Evolutionary conservation across 2,113 vertebrate species (phyloP).

Genomic region (Polyodon spathula): DNA sequence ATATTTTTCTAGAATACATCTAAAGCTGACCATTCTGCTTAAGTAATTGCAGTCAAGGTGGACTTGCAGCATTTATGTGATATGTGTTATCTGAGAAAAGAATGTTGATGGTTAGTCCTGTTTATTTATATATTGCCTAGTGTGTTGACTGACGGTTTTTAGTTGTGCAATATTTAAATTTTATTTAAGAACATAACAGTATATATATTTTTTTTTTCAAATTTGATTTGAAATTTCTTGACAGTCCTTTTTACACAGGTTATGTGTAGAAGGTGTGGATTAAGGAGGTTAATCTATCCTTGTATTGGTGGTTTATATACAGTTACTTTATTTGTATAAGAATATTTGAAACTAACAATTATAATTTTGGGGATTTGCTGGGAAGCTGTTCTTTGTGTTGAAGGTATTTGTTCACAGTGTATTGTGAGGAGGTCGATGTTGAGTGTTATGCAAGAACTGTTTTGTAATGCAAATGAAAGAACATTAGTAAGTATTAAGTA

Average conservation of each 20-base stretch:
- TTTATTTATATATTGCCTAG: slow-evolving; percentile 46
- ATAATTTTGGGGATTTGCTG: slow-evolving; percentile 45
- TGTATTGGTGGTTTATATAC: slow-evolving; percentile 56
- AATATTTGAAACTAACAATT: slow-evolving; percentile 51
- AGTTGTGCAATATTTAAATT: slow-evolving; percentile 70
- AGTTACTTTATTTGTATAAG: slow-evolving; percentile 67
- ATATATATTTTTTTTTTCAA: slow-evolving; percentile 32
- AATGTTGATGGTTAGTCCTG: slow-evolving; percentile 30
- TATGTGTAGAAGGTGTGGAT: slow-evolving; percentile 17
- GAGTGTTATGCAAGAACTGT: slow-evolving; percentile 46
- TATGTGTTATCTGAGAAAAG: slow-evolving; percentile 19
- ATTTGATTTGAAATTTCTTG: slow-evolving; percentile 39
- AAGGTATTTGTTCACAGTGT: slow-evolving; percentile 46
- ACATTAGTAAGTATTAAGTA: slow-evolving; percentile 45
- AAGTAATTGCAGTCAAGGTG: slow-evolving; percentile 9
- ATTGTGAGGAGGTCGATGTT: slow-evolving; percentile 30
- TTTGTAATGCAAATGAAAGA: slow-evolving; percentile 42
- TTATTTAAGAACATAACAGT: neutral
- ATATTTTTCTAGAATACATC: slow-evolving; percentile 10
- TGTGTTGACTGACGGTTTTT: slow-evolving; percentile 36
- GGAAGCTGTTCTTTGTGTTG: slow-evolving; percentile 56
- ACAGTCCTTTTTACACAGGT: slow-evolving; percentile 33
- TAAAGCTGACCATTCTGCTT: neutral
- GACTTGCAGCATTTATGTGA: neutral
- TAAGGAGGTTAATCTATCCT: slow-evolving; percentile 33